These are phyloP conservation scores for Amphipyra tragopoginis DNA, from an alignment of 2,888 invertebrate genomes.

Conservation along the genomic window DNA sequence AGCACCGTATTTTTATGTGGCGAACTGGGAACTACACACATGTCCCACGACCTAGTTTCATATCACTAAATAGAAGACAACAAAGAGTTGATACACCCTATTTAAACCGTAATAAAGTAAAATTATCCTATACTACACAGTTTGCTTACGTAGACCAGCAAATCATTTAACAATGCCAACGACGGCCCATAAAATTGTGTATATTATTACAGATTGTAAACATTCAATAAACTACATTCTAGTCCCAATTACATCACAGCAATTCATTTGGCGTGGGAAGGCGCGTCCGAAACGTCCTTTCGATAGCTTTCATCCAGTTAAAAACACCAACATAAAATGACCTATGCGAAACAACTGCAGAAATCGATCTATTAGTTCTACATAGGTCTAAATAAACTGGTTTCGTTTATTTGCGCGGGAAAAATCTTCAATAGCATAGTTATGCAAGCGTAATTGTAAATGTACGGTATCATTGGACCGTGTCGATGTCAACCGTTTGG, in stretches of 20 bases:
- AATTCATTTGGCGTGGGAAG: slow-evolving; percentile 82
- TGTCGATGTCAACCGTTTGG: slow-evolving; percentile 66
- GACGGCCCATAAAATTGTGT: slow-evolving; percentile 33
- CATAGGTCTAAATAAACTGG: slow-evolving; percentile 60
- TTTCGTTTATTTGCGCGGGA: slow-evolving; percentile 71
- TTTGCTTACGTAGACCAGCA: slow-evolving; percentile 18
- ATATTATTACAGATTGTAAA: slow-evolving; percentile 49
- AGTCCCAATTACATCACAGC: slow-evolving; percentile 68
- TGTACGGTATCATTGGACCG: slow-evolving; percentile 78
- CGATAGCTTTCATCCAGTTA: slow-evolving; percentile 72
- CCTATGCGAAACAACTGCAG: slow-evolving; percentile 44
- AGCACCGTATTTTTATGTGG: background rate
- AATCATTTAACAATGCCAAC: slow-evolving; percentile 45
- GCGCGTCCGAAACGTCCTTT: slow-evolving; percentile 74
- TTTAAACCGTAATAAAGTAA: slow-evolving; percentile 13
- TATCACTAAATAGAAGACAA: slow-evolving; percentile 2
- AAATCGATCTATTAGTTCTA: slow-evolving; percentile 43
- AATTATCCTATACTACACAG: slow-evolving; percentile 17
- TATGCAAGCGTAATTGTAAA: slow-evolving; percentile 78
- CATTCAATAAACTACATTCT: slow-evolving; percentile 50
- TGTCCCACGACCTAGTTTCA: slow-evolving; percentile 25
- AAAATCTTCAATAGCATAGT: slow-evolving; percentile 78
- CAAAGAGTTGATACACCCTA: slow-evolving; percentile 24
- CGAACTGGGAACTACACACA: background rate
- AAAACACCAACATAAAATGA: slow-evolving; percentile 63